These are phyloP conservation scores for Melospiza georgiana DNA, from an alignment of 2,113 vertebrate species.

Conservation along the genomic window DNA sequence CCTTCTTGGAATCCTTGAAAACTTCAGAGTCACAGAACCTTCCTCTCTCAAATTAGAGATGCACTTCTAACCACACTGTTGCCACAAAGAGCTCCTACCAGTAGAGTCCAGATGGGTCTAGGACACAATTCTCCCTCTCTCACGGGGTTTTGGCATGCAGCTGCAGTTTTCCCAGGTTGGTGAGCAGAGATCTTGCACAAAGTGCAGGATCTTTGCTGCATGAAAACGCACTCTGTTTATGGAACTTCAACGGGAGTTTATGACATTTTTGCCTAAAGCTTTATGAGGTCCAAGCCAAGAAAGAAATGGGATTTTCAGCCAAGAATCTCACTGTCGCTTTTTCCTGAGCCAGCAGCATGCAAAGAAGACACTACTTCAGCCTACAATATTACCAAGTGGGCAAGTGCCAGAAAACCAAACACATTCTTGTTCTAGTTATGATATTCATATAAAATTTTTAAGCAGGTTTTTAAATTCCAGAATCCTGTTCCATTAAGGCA, in stretches of 20 bases:
- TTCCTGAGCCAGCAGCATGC: background rate
- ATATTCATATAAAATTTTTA: background rate
- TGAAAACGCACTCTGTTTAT: background rate
- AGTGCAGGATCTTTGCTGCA: background rate
- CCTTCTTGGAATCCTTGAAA: background rate
- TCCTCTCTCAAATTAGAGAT: background rate
- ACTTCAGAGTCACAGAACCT: background rate
- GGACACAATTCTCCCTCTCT: background rate
- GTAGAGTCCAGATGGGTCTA: background rate
- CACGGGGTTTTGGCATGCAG: background rate
- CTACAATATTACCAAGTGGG: background rate
- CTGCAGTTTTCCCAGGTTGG: background rate
- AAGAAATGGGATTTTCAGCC: background rate
- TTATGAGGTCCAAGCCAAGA: background rate
- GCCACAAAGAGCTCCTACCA: background rate
- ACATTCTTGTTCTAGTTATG: background rate
- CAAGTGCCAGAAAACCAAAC: background rate
- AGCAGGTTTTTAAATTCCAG: background rate
- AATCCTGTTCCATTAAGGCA: background rate
- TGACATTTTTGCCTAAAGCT: conserved; percentile 8
- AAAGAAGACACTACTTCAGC: background rate
- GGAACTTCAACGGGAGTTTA: background rate
- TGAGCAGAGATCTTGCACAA: background rate
- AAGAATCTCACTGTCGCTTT: background rate
- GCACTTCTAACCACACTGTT: background rate